phyloP scores from a whole-genome alignment of 2,888 invertebrate genomes.

The Myathropa florea region DNA sequence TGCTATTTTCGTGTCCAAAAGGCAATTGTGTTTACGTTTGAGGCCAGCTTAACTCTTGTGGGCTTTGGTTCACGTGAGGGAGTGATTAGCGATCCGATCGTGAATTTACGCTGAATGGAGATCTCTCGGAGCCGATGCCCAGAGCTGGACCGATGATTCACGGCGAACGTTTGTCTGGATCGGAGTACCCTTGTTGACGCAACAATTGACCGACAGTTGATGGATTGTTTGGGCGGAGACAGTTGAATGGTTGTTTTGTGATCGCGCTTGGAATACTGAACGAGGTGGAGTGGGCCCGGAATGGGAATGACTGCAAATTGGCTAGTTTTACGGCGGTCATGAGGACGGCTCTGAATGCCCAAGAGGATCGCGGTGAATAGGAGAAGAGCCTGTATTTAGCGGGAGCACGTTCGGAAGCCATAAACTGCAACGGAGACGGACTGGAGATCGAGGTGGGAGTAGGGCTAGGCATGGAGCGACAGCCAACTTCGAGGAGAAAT shows the following conservation, averaged over 20 bases:
- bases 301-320: not conserved
- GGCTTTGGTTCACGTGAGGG: not conserved
- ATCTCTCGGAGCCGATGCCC: too few species aligned
- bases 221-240: not conserved
- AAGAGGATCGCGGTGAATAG: not conserved
- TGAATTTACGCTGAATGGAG: not conserved
- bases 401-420: too few species aligned
- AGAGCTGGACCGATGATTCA: not conserved
- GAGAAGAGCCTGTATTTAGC: too few species aligned
- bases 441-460: too few species aligned
- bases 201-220: not conserved
- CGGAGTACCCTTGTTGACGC: not conserved
- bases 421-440: too few species aligned
- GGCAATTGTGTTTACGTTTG: constrained; percentile 34
- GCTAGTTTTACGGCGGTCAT: not conserved
- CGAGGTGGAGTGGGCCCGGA: not conserved
- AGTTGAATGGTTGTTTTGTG: not conserved
- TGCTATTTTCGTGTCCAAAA: not conserved
- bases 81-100: not conserved
- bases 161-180: not conserved
- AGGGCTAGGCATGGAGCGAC: too few species aligned
- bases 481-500: too few species aligned
- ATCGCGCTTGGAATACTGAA: not conserved
- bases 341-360: not conserved
- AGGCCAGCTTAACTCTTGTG: not conserved